These are phyloP conservation scores for Sorex fumeus DNA, from an alignment of 2,113 vertebrate species.

Conservation along the genomic window DNA sequence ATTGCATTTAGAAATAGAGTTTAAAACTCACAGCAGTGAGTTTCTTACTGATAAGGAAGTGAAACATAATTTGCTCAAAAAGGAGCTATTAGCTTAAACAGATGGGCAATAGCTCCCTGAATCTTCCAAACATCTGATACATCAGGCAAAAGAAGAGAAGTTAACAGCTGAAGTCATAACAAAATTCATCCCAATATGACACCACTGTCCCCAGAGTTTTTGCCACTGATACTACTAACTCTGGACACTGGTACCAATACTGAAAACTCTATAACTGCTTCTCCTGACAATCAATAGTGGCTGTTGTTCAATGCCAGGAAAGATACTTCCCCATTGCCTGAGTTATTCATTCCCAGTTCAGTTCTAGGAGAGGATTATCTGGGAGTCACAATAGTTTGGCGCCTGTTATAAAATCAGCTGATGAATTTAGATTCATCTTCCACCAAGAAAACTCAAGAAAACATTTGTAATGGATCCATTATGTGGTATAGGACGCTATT, in stretches of 20 bases:
- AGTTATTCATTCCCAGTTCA: neutral
- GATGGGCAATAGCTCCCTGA: neutral
- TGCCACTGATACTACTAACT: neutral
- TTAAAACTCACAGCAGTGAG: neutral
- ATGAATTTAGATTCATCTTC: neutral
- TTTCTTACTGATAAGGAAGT: neutral
- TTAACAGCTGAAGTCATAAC: neutral
- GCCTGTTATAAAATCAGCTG: neutral
- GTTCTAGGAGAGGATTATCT: neutral
- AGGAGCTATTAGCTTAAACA: neutral
- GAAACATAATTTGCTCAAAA: neutral
- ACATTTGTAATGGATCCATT: conserved; percentile 23
- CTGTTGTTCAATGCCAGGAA: neutral
- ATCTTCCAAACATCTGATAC: too few relatives aligned
- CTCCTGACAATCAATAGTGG: neutral
- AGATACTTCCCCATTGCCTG: neutral
- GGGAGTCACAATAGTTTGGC: neutral
- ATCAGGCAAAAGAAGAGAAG: neutral
- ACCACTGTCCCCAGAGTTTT: neutral
- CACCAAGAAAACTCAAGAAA: neutral
- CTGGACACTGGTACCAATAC: too few relatives aligned
- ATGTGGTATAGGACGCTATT: neutral
- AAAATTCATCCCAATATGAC: neutral
- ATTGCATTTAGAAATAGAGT: neutral
- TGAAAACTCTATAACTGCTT: neutral